These are phyloP conservation scores for Sipha maydis DNA, from an alignment of 2,888 invertebrate species.

Conservation along the genomic window DNA sequence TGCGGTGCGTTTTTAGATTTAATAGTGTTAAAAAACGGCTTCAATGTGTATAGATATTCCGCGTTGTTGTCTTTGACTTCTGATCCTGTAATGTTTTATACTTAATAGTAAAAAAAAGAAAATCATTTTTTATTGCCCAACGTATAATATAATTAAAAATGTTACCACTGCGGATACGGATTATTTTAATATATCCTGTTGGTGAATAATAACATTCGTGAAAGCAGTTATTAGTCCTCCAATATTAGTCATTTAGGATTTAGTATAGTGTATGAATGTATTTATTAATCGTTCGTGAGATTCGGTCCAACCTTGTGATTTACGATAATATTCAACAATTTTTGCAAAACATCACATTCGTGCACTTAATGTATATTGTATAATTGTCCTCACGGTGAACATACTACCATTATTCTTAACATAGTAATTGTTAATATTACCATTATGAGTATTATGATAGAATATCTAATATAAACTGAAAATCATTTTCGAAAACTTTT, in stretches of 20 bases:
- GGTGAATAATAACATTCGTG: neutral
- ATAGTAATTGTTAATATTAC: no score
- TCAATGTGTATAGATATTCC: neutral
- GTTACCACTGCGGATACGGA: no score
- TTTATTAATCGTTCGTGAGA: neutral
- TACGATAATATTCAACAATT: no score
- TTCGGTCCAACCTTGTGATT: neutral
- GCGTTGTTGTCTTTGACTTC: neutral
- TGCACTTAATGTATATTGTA: no score
- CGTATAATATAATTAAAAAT: no score
- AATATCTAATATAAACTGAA: no score
- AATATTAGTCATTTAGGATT: neutral
- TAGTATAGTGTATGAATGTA: neutral
- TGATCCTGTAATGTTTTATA: constrained; percentile 15
- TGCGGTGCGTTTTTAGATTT: neutral
- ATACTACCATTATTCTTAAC: no score
- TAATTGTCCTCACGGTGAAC: no score
- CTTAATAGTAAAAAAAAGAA: constrained; percentile 5
- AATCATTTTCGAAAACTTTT: neutral
- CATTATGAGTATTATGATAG: no score
- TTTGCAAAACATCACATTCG: no score
- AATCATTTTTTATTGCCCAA: neutral
- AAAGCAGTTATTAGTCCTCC: constrained; percentile 11
- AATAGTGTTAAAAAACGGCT: neutral
- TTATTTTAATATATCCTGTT: neutral